phyloP scores from a whole-genome alignment of 2,797 vertebrate species.

The Kryptolebias ocellatus region DNA sequence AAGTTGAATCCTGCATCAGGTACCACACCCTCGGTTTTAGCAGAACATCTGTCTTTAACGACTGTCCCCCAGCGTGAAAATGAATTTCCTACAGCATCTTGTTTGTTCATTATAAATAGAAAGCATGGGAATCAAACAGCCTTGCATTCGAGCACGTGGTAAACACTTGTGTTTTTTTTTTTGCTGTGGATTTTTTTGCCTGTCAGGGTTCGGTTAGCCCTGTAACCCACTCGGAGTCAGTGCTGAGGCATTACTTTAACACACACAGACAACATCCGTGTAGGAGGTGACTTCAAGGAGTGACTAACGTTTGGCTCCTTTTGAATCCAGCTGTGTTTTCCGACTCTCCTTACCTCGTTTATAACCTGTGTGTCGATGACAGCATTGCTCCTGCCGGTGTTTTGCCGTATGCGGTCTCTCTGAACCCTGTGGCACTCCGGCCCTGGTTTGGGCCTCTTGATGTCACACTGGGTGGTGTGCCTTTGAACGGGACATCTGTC shows the following conservation, averaged over 20 bases:
- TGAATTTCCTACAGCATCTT: constrained; percentile 23
- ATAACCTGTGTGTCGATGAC: constrained; percentile 63
- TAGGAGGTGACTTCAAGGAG: constrained; percentile 76
- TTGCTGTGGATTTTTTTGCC: constrained; percentile 51
- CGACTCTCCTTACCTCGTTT: constrained; percentile 48
- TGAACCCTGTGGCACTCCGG: constrained; percentile 52
- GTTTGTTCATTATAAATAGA: constrained; percentile 57
- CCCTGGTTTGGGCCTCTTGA: constrained; percentile 53
- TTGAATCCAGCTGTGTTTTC: constrained; percentile 76
- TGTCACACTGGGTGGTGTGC: constrained; percentile 49
- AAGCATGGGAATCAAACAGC: constrained; percentile 50
- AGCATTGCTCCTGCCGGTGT: constrained; percentile 57
- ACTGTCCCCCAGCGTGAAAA: constrained; percentile 26
- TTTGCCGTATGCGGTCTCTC: constrained; percentile 62
- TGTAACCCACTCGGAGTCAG: constrained; percentile 44
- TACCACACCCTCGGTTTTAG: constrained; percentile 62
- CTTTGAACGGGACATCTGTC: constrained; percentile 78
- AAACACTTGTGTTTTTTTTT: constrained; percentile 49
- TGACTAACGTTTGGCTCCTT: constrained; percentile 75
- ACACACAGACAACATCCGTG: constrained; percentile 71
- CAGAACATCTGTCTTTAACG: constrained; percentile 68
- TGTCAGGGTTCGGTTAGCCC: constrained; percentile 58
- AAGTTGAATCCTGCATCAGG: constrained; percentile 40
- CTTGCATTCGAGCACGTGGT: constrained; percentile 27
- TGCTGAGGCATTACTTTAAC: background rate